Percentiles rank a stretch among this genome's conserved stretches.
Conservation (phyloP, 2,797 vertebrate species). For the Sparidentex hasta region DNA sequence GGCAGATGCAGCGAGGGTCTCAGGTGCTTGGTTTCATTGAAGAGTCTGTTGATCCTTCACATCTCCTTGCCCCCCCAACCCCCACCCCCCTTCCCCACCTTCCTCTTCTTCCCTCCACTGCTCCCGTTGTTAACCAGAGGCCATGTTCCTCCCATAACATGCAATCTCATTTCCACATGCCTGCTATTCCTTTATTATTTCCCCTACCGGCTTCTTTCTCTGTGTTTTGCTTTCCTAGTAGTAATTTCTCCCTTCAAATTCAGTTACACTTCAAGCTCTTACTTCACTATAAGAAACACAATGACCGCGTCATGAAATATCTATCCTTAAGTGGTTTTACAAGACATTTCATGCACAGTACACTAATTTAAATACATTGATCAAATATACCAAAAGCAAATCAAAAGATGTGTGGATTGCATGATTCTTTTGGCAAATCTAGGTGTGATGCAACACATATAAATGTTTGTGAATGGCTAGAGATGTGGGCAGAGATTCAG, state of each 20-base stretch:
- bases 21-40: conserved; percentile 60
- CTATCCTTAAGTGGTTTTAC: too few species aligned
- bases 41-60: conserved; percentile 52
- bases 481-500: neutral
- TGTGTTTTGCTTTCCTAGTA: neutral
- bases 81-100: conserved; percentile 15
- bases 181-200: conserved; percentile 19
- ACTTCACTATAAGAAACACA: neutral
- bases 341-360: neutral
- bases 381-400: neutral
- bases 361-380: neutral
- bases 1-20: conserved; percentile 31
- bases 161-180: conserved; percentile 52
- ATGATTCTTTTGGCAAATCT: neutral
- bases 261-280: conserved; percentile 20
- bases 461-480: neutral
- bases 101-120: conserved; percentile 12
- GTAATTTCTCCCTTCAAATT: conserved; percentile 30
- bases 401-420: neutral
- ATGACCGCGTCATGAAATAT: neutral
- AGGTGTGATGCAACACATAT: neutral
- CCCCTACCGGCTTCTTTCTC: neutral
- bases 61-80: conserved; percentile 24
- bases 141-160: conserved; percentile 42
- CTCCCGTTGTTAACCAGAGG: conserved; percentile 48